Conservation (phyloP, 92 coral and sea anemone species). For the Anthopleura xanthogrammica region DNA sequence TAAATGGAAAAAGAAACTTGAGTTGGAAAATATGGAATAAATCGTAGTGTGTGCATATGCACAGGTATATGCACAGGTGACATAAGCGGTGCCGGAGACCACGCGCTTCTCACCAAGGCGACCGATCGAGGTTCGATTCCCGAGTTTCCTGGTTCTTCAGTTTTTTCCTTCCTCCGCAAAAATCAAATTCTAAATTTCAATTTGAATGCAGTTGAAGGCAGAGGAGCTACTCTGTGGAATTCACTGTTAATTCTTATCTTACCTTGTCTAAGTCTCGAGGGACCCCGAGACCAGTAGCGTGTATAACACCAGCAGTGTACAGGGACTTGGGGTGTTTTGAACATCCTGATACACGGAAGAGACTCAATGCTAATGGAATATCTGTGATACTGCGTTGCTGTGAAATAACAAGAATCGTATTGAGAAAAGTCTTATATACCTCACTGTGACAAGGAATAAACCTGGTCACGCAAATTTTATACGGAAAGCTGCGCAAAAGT, state of each 20-base stretch:
- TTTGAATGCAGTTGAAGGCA: too few relatives aligned
- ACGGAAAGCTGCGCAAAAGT: too few relatives aligned
- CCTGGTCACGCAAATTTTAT: not conserved
- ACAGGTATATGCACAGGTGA: not conserved
- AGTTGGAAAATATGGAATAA: not conserved
- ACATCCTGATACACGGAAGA: conserved; percentile 67
- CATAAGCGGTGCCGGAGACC: too few relatives aligned
- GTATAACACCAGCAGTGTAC: conserved; percentile 54
- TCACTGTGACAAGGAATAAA: not conserved
- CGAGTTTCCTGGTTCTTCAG: too few relatives aligned
- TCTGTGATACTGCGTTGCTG: conserved; percentile 4
- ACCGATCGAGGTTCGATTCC: too few relatives aligned
- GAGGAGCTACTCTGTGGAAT: too few relatives aligned
- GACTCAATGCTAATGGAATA: conserved; percentile 42
- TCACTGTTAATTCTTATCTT: not conserved
- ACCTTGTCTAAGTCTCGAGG: conserved; percentile 49
- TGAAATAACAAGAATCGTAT: not conserved
- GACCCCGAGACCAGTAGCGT: conserved; percentile 63
- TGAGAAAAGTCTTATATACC: not conserved
- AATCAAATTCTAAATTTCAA: too few relatives aligned
- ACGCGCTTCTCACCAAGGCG: too few relatives aligned
- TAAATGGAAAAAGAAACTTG: not conserved
- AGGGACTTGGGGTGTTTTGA: conserved; percentile 61
- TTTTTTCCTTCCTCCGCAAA: too few relatives aligned
- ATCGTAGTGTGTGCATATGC: not conserved